These are phyloP conservation scores for Dinoponera quadriceps DNA, from an alignment of 1,140 invertebrate species.

Conservation along the genomic window DNA sequence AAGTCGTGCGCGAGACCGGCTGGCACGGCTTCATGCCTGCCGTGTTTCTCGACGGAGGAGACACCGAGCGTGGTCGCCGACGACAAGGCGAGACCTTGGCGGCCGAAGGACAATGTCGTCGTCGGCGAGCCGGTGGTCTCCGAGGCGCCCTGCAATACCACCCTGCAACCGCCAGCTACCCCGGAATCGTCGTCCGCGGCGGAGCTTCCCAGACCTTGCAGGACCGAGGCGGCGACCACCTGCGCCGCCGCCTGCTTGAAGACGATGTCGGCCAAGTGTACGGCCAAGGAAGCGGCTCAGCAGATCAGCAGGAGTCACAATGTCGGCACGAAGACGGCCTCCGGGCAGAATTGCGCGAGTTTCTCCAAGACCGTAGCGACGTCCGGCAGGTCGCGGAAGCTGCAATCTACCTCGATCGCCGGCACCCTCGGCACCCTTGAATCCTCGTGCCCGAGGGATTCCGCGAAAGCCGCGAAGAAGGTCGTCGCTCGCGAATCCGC, in stretches of 20 bases:
- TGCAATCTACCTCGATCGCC: slow-evolving; percentile 43
- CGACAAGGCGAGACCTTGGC: slow-evolving; percentile 74
- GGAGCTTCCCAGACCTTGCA: slow-evolving; percentile 67
- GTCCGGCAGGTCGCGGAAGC: slow-evolving; percentile 39
- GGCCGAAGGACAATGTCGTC: slow-evolving; percentile 63
- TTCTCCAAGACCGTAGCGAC: slow-evolving; percentile 19
- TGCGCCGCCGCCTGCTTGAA: slow-evolving; percentile 17
- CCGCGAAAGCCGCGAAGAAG: slow-evolving; percentile 47
- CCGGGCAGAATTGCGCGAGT: slow-evolving; percentile 64
- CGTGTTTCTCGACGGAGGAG: slow-evolving; percentile 77
- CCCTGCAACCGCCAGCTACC: slow-evolving; percentile 18
- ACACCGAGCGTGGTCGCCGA: slow-evolving; percentile 53
- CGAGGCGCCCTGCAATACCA: slow-evolving; percentile 65
- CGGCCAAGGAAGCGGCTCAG: slow-evolving; percentile 28
- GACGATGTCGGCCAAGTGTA: slow-evolving; percentile 39
- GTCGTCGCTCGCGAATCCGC: slow-evolving; percentile 35
- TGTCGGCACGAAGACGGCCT: slow-evolving; percentile 15
- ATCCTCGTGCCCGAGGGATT: slow-evolving; percentile 32
- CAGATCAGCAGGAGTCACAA: slow-evolving; percentile 34
- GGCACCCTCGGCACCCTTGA: slow-evolving; percentile 47
- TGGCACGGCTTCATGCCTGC: slow-evolving; percentile 70
- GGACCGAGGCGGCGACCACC: slow-evolving; percentile 63
- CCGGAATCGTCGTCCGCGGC: slow-evolving; percentile 40
- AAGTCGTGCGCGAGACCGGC: slow-evolving; percentile 50
- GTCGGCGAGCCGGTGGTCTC: slow-evolving; percentile 58